phyloP scores from a whole-genome alignment of 2,888 invertebrate genomes.

The Eurytoma adleriae region DNA sequence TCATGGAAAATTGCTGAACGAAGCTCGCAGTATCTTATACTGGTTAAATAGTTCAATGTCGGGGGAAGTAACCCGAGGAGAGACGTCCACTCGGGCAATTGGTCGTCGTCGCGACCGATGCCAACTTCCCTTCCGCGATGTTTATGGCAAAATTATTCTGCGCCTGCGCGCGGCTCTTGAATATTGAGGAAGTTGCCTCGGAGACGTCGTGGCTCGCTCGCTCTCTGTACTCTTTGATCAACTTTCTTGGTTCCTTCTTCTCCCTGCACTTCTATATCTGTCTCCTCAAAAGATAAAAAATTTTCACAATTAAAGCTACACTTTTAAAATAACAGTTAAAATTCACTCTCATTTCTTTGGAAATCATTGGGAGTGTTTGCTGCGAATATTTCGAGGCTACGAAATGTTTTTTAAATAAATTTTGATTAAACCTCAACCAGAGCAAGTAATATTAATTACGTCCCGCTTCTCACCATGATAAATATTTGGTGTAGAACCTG shows the following conservation, averaged over 20 bases:
- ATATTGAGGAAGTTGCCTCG: conserved; percentile 52
- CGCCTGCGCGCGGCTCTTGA: conserved; percentile 40
- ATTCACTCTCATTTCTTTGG: too few species aligned
- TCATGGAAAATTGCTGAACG: conserved; percentile 67
- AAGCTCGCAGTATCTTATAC: conserved; percentile 67
- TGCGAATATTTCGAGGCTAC: too few species aligned
- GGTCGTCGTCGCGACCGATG: conserved; percentile 60
- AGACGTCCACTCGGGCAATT: conserved; percentile 65
- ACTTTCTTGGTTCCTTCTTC: too few species aligned
- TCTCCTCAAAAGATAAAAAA: too few species aligned
- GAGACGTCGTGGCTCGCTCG: not conserved
- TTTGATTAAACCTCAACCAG: too few species aligned
- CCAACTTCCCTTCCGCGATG: conserved; percentile 60
- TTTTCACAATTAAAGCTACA: too few species aligned
- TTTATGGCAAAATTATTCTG: conserved; percentile 69
- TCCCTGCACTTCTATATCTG: too few species aligned
- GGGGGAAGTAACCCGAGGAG: conserved; percentile 61
- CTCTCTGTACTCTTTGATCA: too few species aligned
- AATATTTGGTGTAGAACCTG: not conserved
- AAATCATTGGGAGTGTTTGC: too few species aligned
- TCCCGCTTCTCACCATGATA: not conserved
- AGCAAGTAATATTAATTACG: too few species aligned
- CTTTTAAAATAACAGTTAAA: too few species aligned
- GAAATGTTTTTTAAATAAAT: too few species aligned
- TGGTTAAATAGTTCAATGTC: conserved; percentile 67